Evolutionary conservation across 2,888 invertebrate species (phyloP).

Genomic region (Coelinius sp.): DNA sequence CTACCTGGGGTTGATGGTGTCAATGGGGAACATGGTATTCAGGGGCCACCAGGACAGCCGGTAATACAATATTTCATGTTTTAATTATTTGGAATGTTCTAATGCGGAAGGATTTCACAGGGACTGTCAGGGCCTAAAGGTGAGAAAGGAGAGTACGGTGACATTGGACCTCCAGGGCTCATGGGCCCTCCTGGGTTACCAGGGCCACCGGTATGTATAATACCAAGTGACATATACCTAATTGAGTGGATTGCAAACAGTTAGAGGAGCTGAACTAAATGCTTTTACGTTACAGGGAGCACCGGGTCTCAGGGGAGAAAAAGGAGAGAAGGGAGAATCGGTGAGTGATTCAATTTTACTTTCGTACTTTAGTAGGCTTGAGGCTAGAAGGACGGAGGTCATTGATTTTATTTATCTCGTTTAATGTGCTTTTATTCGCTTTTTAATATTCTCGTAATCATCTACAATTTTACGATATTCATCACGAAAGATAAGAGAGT

Average conservation of each 20-base stretch:
- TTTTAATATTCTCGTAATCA: neutral
- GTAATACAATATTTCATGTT: slow-evolving; percentile 66
- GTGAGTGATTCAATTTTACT: slow-evolving; percentile 74
- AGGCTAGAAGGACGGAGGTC: slow-evolving; percentile 6
- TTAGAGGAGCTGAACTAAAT: slow-evolving; percentile 1
- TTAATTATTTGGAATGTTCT: neutral
- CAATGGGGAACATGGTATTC: slow-evolving; percentile 86
- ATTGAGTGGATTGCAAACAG: slow-evolving; percentile 5
- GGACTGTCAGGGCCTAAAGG: slow-evolving; percentile 90
- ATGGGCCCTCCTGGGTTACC: slow-evolving; percentile 92
- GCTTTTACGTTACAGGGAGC: slow-evolving; percentile 75
- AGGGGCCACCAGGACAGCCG: slow-evolving; percentile 88
- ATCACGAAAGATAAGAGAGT: too few relatives aligned
- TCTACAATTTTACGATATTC: neutral
- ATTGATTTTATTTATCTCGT: slow-evolving; percentile 7
- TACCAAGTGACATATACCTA: neutral
- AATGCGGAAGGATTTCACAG: slow-evolving; percentile 68
- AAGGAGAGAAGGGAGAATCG: slow-evolving; percentile 94
- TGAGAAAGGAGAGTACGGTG: slow-evolving; percentile 89
- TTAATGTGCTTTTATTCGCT: neutral
- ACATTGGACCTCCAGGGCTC: slow-evolving; percentile 93
- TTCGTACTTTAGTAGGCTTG: slow-evolving; percentile 13
- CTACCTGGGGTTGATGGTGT: slow-evolving; percentile 82
- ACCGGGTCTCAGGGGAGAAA: slow-evolving; percentile 91
- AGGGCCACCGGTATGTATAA: slow-evolving; percentile 73